Percentiles rank a stretch among this genome's conserved stretches.
These are phyloP conservation scores for Anadara kagoshimensis DNA, from an alignment of 1,140 invertebrate species.

Conservation along the genomic window DNA sequence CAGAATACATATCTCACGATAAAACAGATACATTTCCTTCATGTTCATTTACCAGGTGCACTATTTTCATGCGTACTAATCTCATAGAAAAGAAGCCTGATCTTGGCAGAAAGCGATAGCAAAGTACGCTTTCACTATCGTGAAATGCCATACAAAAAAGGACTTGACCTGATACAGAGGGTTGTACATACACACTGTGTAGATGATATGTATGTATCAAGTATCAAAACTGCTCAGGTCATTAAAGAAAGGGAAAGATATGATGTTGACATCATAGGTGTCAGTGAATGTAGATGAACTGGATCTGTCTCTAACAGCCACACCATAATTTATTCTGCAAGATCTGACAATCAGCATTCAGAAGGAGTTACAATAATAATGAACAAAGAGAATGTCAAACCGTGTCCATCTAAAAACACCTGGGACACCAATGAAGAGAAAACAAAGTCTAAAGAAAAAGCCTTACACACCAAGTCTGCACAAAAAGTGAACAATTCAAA, in stretches of 20 bases:
- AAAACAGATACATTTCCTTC: too few relatives aligned
- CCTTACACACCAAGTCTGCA: not conserved
- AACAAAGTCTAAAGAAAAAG: constrained; percentile 4
- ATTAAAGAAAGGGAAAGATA: constrained; percentile 18
- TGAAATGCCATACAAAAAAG: too few relatives aligned
- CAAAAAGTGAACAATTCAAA: too few relatives aligned
- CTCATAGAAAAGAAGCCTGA: too few relatives aligned
- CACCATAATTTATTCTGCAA: not conserved
- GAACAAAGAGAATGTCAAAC: constrained; percentile 7
- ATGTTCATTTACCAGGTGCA: too few relatives aligned
- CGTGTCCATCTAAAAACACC: not conserved
- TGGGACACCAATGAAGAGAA: constrained; percentile 3
- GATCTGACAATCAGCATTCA: constrained; percentile 2
- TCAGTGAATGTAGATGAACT: constrained; percentile 13
- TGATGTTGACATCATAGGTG: constrained; percentile 11
- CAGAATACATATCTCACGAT: too few relatives aligned
- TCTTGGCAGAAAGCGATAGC: too few relatives aligned
- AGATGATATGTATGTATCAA: too few relatives aligned
- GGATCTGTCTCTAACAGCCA: constrained; percentile 5
- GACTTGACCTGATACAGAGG: too few relatives aligned
- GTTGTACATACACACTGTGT: too few relatives aligned
- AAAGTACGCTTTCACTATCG: too few relatives aligned
- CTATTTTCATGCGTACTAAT: too few relatives aligned
- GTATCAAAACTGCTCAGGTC: constrained; percentile 20
- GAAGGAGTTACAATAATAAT: constrained; percentile 5